phyloP scores from a whole-genome alignment of 2,888 invertebrate genomes.

The Papilio demoleus region DNA sequence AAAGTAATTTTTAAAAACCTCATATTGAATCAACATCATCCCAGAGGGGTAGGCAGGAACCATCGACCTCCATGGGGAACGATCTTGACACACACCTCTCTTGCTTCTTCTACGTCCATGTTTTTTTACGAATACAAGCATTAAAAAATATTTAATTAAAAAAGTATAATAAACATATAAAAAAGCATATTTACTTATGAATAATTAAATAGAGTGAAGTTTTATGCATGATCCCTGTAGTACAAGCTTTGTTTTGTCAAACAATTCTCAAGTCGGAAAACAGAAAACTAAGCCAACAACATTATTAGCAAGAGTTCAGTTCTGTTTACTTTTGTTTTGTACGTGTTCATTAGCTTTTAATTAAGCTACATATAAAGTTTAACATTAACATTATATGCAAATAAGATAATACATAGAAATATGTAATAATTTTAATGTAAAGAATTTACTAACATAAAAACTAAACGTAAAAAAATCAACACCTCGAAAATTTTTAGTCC shows the following conservation, averaged over 20 bases:
- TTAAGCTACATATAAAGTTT: constrained; percentile 18
- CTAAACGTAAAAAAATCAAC: too few relatives aligned
- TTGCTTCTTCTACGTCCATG: too few relatives aligned
- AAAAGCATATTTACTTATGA: not conserved
- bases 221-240: constrained; percentile 1
- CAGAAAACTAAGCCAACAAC: constrained; percentile 22
- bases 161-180: not conserved
- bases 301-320: constrained; percentile 20
- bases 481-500: too few relatives aligned
- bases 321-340: constrained; percentile 12
- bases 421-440: not conserved
- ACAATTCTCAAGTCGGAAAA: constrained; percentile 23
- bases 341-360: constrained; percentile 23
- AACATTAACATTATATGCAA: not conserved
- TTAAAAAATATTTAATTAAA: too few relatives aligned
- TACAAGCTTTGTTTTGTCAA: constrained; percentile 16
- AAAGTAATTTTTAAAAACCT: too few relatives aligned
- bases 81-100: too few relatives aligned
- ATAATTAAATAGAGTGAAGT: constrained; percentile 7
- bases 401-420: not conserved
- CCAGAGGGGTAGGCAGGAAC: too few relatives aligned
- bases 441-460: too few relatives aligned
- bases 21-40: too few relatives aligned
- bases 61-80: too few relatives aligned
- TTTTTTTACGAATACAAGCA: too few relatives aligned